Base-by-base conservation (phyloP, 1,140 invertebrate genomes). In the Euwallacea similis region DNA sequence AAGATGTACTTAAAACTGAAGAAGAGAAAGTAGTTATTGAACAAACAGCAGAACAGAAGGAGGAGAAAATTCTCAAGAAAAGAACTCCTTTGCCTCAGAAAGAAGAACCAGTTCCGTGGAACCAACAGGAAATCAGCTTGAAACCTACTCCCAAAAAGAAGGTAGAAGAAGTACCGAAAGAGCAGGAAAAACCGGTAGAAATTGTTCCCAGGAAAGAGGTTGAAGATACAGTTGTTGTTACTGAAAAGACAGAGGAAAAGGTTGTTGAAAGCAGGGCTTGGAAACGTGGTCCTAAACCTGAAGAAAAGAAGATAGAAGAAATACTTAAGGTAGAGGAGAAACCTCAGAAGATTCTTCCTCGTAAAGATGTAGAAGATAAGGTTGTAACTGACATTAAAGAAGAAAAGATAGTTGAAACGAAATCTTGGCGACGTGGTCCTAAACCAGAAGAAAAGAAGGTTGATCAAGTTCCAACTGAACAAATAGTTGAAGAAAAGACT, bases 111-210 rank as follows among this genome's bases (percentile, higher is more conserved):
- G 42, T 75, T 41, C 82, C 83, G 9, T 85, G 84, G 83, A 83
- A 78, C n/a, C 76, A 83, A 58, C 79, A 85, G 74, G 79, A 78
- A 74, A 77, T 84, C 42, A 75, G 72, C n/a, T 56, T 85, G 6
- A 85, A 84, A 71, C 81, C 79, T 70, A 65, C 63, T 6, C 63
- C 46, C 2, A 53, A 53, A 41, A 44, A 63, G 42, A 44, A 13
- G 11, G 13, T 46, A 3, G 61, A 88, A 75, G 85, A 84, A 16
- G 81, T 84, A 1, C 84, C 84, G 75, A 76, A 80, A 9, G 73
- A 76, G n/a, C 80, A 80, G 54, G 73, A 78, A 73, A 7, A 21
- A 7, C 59, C 59, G 6, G 8, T 61, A 43, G 11, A 43, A 10
- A 41, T 42, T 42, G 42, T 42, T 60, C 16, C 21, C 7, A 41